phyloP scores from a whole-genome alignment of 2,113 vertebrate genomes.

The Euleptes europaea region DNA sequence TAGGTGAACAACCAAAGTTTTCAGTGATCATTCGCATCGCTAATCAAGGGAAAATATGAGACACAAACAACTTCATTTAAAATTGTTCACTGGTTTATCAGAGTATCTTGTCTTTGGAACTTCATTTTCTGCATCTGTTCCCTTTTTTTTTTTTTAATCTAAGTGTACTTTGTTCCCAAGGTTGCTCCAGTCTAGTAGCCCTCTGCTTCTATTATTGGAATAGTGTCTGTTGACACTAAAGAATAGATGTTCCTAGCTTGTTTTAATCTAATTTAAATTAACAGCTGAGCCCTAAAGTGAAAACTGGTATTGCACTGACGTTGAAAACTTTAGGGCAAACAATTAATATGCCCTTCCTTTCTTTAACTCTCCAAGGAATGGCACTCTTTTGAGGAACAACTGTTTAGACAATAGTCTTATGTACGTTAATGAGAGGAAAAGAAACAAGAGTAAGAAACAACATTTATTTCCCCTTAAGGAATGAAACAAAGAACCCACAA shows the following conservation, averaged over 20 bases:
- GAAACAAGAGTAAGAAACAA: slow-evolving; percentile 22
- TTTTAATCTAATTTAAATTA: slow-evolving; percentile 62
- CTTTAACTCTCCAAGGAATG: slow-evolving; percentile 54
- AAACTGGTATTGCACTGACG: slow-evolving; percentile 39
- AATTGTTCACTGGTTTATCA: slow-evolving; percentile 20
- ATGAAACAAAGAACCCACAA: not conserved
- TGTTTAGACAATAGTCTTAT: slow-evolving; percentile 58
- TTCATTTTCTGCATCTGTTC: slow-evolving; percentile 36
- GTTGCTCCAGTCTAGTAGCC: slow-evolving; percentile 7
- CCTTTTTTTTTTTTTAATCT: slow-evolving; percentile 6
- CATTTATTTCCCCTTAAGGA: slow-evolving; percentile 5
- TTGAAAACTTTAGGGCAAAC: slow-evolving; percentile 47
- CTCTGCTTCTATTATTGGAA: slow-evolving; percentile 30
- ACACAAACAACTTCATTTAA: slow-evolving; percentile 25
- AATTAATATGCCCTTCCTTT: slow-evolving; percentile 56
- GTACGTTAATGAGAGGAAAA: slow-evolving; percentile 47
- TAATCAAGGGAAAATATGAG: slow-evolving; percentile 29
- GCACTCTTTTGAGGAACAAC: slow-evolving; percentile 43
- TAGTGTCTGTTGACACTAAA: slow-evolving; percentile 47
- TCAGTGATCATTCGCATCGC: slow-evolving; percentile 33
- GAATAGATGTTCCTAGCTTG: slow-evolving; percentile 50
- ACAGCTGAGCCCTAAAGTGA: slow-evolving; percentile 57
- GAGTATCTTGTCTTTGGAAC: slow-evolving; percentile 16
- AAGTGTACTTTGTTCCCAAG: slow-evolving; percentile 32
- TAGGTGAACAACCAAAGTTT: slow-evolving; percentile 60